Evolutionary conservation across 2,888 invertebrate species (phyloP), one percentile per base, ranked within the genome.

Genomic region (Charanyca ferruginea): DNA sequence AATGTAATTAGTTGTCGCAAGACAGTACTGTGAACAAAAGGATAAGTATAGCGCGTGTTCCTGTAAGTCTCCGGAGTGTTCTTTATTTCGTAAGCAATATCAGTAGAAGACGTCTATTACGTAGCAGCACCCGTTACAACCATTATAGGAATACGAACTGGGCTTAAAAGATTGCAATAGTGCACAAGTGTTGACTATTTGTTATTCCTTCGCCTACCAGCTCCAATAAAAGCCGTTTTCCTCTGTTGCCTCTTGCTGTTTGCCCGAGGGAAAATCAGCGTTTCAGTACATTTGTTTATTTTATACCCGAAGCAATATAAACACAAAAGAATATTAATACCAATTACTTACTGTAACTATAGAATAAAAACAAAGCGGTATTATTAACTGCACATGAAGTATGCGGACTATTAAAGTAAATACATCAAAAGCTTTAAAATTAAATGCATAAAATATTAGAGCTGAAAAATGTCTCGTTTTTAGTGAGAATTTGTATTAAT

Each of bases 171-270:
- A 77, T 78, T 66, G 66, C 78, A 75, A 73, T 73, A 73, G 78
- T 75, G 73, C 74, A 75, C 74, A 77, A 75, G 78, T 75, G 74
- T 77, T 73, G 61, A 78, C 73, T 75, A 73, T 75, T 78, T 75
- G 74, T 73, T 73, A 75, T 75, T 75, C 66, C 58, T 66, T 75
- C 74, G 66, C 78, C 78, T 77, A 77, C 53, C 78, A 66, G 51
- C 58, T 66, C 61, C 66, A 78, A 78, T 75, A 78, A 77, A 77
- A 78, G 73, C 66, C 61, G 58, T 78, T 75, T 75, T 66, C 74
- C 61, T 78, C 66, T 59, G 58, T 78, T 59, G 58, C 73, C 66
- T 73, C 66, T 35, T 59, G 58, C 61, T 75, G 45, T 73, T 78
- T 41, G 58, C 78, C 66, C 66, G 44, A 48, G 66, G 73, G 78